phyloP scores from a whole-genome alignment of 2,797 vertebrate species.

The Emys orbicularis region DNA sequence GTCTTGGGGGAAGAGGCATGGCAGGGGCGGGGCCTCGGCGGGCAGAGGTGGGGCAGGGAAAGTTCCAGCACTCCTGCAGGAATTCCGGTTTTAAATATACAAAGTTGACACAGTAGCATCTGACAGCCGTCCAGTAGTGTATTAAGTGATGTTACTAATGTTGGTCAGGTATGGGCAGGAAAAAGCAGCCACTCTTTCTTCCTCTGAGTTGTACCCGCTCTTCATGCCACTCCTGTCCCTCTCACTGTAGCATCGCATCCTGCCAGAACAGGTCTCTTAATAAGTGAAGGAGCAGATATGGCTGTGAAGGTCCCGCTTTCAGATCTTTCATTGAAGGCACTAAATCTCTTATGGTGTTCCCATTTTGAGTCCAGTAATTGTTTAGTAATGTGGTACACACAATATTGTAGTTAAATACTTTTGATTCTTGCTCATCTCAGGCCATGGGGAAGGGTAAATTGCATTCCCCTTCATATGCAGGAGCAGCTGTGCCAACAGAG shows the following conservation, averaged over 20 bases:
- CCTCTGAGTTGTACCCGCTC: neutral
- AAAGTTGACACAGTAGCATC: neutral
- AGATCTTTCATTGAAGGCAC: neutral
- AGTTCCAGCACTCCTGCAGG: too few relatives aligned
- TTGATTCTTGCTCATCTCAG: neutral
- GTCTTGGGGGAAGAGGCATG: too few relatives aligned
- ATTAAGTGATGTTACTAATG: neutral
- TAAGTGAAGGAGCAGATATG: neutral
- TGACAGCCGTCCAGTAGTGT: neutral
- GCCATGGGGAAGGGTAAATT: neutral
- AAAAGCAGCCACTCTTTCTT: neutral
- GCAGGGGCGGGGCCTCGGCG: too few relatives aligned
- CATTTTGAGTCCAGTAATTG: slow-evolving; percentile 22
- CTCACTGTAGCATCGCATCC: neutral
- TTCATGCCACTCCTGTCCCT: neutral
- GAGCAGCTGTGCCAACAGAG: slow-evolving; percentile 33
- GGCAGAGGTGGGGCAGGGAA: too few relatives aligned
- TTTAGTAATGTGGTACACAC: neutral
- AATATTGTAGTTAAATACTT: neutral
- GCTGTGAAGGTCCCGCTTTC: neutral
- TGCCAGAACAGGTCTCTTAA: neutral
- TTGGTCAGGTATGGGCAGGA: neutral
- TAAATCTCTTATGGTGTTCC: neutral
- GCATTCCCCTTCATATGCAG: slow-evolving; percentile 25
- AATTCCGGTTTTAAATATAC: neutral